These are phyloP conservation scores for Drosophila prolongata DNA, from an alignment of 2,888 invertebrate genomes.

Conservation along the genomic window DNA sequence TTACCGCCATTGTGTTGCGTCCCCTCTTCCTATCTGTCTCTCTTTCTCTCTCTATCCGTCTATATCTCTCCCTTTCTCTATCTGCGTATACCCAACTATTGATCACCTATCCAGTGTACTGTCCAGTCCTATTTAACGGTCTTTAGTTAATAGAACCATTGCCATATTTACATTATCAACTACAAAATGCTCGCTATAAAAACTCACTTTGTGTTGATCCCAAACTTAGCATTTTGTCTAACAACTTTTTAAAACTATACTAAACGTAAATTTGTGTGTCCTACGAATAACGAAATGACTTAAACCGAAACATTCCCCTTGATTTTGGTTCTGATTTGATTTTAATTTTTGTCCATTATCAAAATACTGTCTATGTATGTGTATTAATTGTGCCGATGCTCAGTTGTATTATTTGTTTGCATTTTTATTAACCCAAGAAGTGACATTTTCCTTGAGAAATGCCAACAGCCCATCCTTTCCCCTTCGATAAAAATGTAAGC, in stretches of 20 bases:
- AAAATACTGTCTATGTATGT: constrained; percentile 50
- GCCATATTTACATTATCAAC: constrained; percentile 32
- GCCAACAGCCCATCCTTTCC: neutral
- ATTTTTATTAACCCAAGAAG: constrained; percentile 22
- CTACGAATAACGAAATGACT: constrained; percentile 20
- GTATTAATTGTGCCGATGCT: constrained; percentile 57
- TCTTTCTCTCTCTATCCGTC: constrained; percentile 32
- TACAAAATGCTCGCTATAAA: constrained; percentile 49
- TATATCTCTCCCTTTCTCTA: constrained; percentile 33
- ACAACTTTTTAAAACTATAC: constrained; percentile 44
- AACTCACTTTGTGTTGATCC: constrained; percentile 55
- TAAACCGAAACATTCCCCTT: constrained; percentile 26
- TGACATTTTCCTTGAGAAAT: constrained; percentile 9
- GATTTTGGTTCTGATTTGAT: constrained; percentile 33
- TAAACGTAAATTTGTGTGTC: constrained; percentile 53
- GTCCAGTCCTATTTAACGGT: constrained; percentile 32
- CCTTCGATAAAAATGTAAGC: neutral
- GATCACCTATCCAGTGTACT: constrained; percentile 35
- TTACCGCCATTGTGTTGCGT: constrained; percentile 60
- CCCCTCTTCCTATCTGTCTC: constrained; percentile 42
- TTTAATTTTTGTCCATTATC: constrained; percentile 26
- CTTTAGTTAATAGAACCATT: constrained; percentile 28
- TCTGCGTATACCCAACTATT: constrained; percentile 32
- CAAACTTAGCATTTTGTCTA: constrained; percentile 64
- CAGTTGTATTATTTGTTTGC: constrained; percentile 55